These are phyloP conservation scores for Natrix natrix DNA, from an alignment of 2,797 vertebrate species.

Conservation along the genomic window DNA sequence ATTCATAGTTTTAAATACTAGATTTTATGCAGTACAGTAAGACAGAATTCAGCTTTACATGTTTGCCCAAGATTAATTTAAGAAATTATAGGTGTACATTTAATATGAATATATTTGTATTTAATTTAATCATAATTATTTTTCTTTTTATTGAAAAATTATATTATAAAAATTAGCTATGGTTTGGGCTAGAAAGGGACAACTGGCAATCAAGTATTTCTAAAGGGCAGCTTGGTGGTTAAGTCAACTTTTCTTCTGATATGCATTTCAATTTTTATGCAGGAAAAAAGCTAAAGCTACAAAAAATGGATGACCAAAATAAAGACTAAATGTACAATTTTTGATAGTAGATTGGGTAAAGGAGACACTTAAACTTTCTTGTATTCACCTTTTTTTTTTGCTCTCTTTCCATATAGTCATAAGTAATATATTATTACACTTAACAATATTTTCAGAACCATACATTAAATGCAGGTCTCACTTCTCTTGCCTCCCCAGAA, in stretches of 20 bases:
- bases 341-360: not conserved
- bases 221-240: not conserved
- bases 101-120: not conserved
- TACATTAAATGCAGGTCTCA: not conserved
- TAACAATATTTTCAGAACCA: not conserved
- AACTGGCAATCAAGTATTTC: not conserved
- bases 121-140: not conserved
- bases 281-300: not conserved
- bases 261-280: not conserved
- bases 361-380: not conserved
- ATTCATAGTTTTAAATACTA: not conserved
- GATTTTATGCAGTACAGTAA: not conserved
- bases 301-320: not conserved
- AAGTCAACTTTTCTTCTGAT: not conserved
- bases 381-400: not conserved
- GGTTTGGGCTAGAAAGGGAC: not conserved
- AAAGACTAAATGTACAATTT: not conserved
- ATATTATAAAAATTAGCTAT: not conserved
- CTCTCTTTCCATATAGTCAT: not conserved
- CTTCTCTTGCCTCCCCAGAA: not conserved
- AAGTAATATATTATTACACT: not conserved
- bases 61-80: not conserved
- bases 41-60: not conserved
- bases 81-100: not conserved
- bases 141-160: not conserved